Percentiles rank a stretch among this genome's conserved stretches.
These are phyloP conservation scores for Zosterops pallidus DNA, from an alignment of 2,113 vertebrate genomes.

Conservation along the genomic window DNA sequence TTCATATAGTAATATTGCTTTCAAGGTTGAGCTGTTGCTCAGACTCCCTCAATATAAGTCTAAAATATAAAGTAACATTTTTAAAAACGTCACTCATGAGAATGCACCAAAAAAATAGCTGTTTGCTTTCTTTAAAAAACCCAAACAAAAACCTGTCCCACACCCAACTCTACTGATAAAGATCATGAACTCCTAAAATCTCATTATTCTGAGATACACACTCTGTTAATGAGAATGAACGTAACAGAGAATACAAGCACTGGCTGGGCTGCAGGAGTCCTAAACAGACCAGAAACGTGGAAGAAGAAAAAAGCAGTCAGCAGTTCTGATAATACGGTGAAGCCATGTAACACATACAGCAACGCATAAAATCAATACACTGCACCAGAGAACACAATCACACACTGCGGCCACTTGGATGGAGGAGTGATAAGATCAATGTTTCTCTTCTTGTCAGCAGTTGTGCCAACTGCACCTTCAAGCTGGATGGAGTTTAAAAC, in stretches of 20 bases:
- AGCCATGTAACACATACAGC: not conserved
- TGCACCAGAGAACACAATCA: not conserved
- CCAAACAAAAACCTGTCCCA: not conserved
- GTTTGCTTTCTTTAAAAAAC: not conserved
- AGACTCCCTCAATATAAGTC: not conserved
- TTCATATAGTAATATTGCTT: not conserved
- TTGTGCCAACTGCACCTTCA: not conserved
- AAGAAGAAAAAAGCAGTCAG: not conserved
- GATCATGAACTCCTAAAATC: not conserved
- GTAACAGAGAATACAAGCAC: not conserved
- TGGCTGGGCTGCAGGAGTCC: not conserved
- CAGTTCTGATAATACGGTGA: not conserved
- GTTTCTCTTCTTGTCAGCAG: slow-evolving; percentile 29
- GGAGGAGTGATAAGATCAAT: not conserved
- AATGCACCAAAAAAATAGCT: not conserved
- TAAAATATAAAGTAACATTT: not conserved
- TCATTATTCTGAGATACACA: not conserved
- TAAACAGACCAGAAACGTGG: not conserved
- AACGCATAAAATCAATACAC: slow-evolving; percentile 10
- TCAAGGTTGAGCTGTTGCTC: not conserved
- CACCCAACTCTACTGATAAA: not conserved
- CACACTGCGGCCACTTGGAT: not conserved
- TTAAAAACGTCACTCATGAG: not conserved
- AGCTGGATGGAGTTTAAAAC: not conserved
- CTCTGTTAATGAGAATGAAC: not conserved